Percentiles rank a stretch among this genome's conserved stretches.
phyloP scores from a whole-genome alignment of 2,797 vertebrate genomes.

The Melanotaenia maccullochi region DNA sequence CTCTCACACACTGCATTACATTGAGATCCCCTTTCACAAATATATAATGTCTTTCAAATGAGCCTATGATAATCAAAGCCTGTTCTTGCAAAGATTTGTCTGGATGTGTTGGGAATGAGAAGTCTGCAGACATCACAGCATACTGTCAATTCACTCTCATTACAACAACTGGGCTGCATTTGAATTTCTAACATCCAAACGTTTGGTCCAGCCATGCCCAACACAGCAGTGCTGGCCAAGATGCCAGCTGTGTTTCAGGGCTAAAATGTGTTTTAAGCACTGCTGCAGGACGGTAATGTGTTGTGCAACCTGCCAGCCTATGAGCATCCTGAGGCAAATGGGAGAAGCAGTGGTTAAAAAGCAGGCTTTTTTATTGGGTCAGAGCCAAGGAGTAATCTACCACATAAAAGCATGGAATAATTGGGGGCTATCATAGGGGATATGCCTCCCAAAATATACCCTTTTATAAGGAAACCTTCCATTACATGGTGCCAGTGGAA shows the following conservation, averaged over 20 bases:
- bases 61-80: conserved; percentile 55
- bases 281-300: conserved; percentile 83
- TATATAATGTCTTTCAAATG: conserved; percentile 54
- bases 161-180: conserved; percentile 73
- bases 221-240: conserved; percentile 73
- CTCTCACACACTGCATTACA: conserved; percentile 50
- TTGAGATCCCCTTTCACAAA: conserved; percentile 42
- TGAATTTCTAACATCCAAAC: conserved; percentile 66
- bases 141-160: conserved; percentile 57
- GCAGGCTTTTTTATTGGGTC: conserved; percentile 82
- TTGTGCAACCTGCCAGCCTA: conserved; percentile 82
- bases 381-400: conserved; percentile 82
- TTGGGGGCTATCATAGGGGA: conserved; percentile 72
- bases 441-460: conserved; percentile 65
- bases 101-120: conserved; percentile 48
- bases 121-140: conserved; percentile 38
- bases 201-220: conserved; percentile 61
- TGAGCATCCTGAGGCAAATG: conserved; percentile 82
- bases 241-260: conserved; percentile 83
- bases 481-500: conserved; percentile 70
- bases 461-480: conserved; percentile 61
- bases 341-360: conserved; percentile 87
- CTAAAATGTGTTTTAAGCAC: conserved; percentile 86
- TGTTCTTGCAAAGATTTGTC: conserved; percentile 43
- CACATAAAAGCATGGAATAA: conserved; percentile 76